These are phyloP conservation scores for Agapornis roseicollis DNA, from an alignment of 2,113 vertebrate genomes.

Conservation along the genomic window DNA sequence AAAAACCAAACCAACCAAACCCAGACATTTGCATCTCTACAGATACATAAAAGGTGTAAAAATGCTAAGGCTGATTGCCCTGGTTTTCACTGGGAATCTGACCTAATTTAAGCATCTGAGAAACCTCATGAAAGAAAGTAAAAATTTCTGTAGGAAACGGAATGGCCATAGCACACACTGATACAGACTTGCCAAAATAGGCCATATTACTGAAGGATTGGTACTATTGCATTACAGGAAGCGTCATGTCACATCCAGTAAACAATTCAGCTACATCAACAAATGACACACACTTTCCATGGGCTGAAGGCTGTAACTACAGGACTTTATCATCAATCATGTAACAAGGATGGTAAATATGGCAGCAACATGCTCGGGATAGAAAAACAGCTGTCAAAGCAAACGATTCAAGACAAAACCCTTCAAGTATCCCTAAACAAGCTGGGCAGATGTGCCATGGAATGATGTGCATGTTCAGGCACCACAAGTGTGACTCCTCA, in stretches of 20 bases:
- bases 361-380: accelerated
- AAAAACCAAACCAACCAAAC: accelerated
- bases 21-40: background rate
- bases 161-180: background rate
- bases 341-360: background rate
- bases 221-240: background rate
- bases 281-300: background rate
- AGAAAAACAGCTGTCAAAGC: background rate
- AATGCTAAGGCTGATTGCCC: background rate
- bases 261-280: background rate
- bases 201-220: accelerated
- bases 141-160: background rate
- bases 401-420: background rate
- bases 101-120: background rate
- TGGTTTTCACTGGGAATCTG: background rate
- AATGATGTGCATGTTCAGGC: background rate
- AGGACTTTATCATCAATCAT: background rate
- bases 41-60: background rate
- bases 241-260: background rate
- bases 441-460: background rate
- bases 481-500: background rate
- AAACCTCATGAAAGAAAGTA: background rate
- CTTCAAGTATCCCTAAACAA: background rate
- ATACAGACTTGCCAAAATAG: background rate
- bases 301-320: background rate